Base-by-base conservation (phyloP, 2,113 vertebrate genomes). In the Pluvialis apricaria region DNA sequence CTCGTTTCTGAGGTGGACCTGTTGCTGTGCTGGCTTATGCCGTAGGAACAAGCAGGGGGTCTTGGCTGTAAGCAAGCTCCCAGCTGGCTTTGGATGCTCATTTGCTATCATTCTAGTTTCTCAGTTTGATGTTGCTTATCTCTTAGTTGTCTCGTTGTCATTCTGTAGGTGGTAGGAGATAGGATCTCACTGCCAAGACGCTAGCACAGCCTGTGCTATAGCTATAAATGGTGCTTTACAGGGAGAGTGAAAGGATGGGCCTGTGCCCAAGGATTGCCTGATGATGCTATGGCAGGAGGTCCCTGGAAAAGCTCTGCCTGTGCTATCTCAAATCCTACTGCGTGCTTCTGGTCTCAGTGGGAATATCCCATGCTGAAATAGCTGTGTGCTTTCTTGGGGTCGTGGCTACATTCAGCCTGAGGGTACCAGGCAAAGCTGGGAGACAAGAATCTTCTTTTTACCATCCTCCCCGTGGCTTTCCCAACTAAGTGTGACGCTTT, bases 41-140 rank as follows among this genome's bases (percentile, higher is more conserved):
- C 24, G 52, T 15, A 51, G 75, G 49, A 86, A 21, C 57, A 40
- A 32, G 73, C 88, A 88, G 84, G 83, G 82, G 83, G 58, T 31
- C 75, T 68, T 88, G 88, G 76, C 92, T 88, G 84, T 40, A 15
- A 86, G 84, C 32, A 47, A 31, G 84, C 60, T 91, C 49, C 92
- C 85, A 69, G 81, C 81, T 94, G 92, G 92, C 84, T 86, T n/a
- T 42, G 38, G 49, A 77, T 95, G 94, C 81, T 95, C 92, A 47
- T 73, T 86, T 94, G 71, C 81, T 86, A 5, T 82, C 64, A 42
- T 42, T 78, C 42, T 82, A 15, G 38, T 62, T 91, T 91, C 92
- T 82, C 88, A 86, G 85, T 93, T 91, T 69, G 85, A 73, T 78
- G 55, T 66, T 78, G 76, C 83, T 91, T 88, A n/a, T 86, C 65